Base-by-base conservation (phyloP, 2,888 invertebrate genomes). In the Ophion obscuratus region DNA sequence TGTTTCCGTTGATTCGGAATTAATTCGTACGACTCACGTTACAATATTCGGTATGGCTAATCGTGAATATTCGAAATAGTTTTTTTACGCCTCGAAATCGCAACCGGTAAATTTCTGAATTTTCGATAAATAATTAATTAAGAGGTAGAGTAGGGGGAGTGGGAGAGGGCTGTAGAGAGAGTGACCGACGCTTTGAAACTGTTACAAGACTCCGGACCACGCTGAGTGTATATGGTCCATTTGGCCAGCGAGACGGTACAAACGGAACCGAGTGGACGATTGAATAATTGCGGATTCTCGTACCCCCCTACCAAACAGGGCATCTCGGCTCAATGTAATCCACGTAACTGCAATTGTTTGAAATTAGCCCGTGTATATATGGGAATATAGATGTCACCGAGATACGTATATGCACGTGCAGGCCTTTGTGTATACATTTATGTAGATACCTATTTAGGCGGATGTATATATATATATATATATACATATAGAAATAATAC, bases 261-360 rank as follows among this genome's bases (percentile, higher is more conserved):
- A 89, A 89, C 89, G 88, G 84, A 88, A 86, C 86, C 86, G 70
- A 86, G 83, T 77, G 82, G 88, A 88, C 90, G 93, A 93, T 93
- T 93, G 93, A 92, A 93, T 93, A 93, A 93, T 93, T 93, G 93
- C 91, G 89, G 89, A 88, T 88, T 91, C 88, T 88, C 83, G 81
- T 84, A 85, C 77, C 62, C 76, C 86, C 80, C 88, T 83, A 84
- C 88, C 57, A 76, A 70, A 53, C 75, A 70, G 83, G 71, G 59
- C 74, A 77, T 74, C 84, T 80, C 81, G 83, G 62, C 80, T 79
- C 87, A 87, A 87, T 84, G 84, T 76, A 89, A 89, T 89, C 88
- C 87, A 85, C 87, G 89, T 88, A 88, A 88, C 89, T 90, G 87
- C 89, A 90, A 91, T 92, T 89, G 90, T 89, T 88, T 88, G 79